Evolutionary conservation across 2,113 vertebrate genomes (phyloP).

Genomic region (Rhea pennata): DNA sequence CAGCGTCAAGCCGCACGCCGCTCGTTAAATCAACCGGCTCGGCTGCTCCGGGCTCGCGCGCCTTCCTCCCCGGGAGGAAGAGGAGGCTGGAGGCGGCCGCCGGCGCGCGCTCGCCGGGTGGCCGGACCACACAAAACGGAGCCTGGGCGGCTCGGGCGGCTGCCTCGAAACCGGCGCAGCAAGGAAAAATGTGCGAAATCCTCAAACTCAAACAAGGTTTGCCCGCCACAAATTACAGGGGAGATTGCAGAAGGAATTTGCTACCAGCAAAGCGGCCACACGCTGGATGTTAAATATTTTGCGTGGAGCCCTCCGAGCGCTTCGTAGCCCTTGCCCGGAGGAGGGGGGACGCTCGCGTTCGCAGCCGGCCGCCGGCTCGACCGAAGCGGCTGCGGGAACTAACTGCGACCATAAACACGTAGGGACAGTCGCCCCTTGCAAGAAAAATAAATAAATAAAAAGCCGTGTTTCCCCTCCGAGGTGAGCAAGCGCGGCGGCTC

Average conservation of each 20-base stretch:
- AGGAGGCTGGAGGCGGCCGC: too few relatives aligned
- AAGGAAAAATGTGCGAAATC: conserved; percentile 54
- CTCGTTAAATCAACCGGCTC: too few relatives aligned
- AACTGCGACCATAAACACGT: not conserved
- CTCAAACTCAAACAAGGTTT: conserved; percentile 51
- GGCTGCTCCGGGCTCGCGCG: too few relatives aligned
- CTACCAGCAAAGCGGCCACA: conserved; percentile 11
- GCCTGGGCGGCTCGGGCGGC: not conserved
- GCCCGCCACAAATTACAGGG: conserved; percentile 62
- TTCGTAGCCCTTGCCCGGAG: not conserved
- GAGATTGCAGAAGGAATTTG: conserved; percentile 55
- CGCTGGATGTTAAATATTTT: conserved; percentile 48
- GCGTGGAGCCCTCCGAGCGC: not conserved
- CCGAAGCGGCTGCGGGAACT: not conserved
- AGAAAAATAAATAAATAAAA: too few relatives aligned
- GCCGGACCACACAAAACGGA: conserved; percentile 37
- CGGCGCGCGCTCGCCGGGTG: not conserved
- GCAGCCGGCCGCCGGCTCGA: not conserved
- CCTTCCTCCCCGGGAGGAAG: too few relatives aligned
- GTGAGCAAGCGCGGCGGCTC: not conserved
- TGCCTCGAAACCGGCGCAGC: not conserved
- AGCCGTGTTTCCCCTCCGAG: not conserved
- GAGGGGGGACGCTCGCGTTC: not conserved
- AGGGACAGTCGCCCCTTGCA: not conserved
- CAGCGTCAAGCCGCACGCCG: not conserved